phyloP scores from a whole-genome alignment of 2,113 vertebrate species.

The Muntiacus muntjak region DNA sequence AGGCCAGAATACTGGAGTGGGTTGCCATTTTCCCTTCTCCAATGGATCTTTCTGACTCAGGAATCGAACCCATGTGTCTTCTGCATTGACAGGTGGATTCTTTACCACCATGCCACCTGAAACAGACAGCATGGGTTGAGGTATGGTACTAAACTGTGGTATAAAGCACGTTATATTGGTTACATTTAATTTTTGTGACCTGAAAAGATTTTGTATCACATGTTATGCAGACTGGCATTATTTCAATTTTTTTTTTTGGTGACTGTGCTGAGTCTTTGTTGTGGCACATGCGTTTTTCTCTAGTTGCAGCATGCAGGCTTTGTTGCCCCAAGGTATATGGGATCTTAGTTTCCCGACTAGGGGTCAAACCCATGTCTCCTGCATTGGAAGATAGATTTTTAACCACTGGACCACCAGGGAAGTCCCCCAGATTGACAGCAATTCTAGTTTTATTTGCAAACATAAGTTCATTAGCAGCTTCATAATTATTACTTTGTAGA shows the following conservation, averaged over 20 bases:
- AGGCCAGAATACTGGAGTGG: background rate
- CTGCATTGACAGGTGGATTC: background rate
- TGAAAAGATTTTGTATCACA: background rate
- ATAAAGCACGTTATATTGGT: background rate
- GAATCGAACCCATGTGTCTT: background rate
- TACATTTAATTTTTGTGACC: background rate
- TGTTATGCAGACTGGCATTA: background rate
- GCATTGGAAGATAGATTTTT: background rate
- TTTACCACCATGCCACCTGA: background rate
- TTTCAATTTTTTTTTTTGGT: background rate
- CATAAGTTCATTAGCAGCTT: background rate
- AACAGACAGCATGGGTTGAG: background rate
- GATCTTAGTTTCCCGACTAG: background rate
- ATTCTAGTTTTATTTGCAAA: conserved; percentile 1
- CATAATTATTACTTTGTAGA: background rate
- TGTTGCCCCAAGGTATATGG: background rate
- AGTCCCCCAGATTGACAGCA: background rate
- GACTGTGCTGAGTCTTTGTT: background rate
- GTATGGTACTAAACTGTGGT: background rate
- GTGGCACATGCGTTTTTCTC: background rate
- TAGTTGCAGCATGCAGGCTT: background rate
- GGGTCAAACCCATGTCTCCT: background rate
- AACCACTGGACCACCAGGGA: background rate
- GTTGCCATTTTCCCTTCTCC: background rate
- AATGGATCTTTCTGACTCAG: background rate